Evolutionary conservation across 2,113 vertebrate genomes (phyloP).

Genomic region (Tychaedon coryphoeus): DNA sequence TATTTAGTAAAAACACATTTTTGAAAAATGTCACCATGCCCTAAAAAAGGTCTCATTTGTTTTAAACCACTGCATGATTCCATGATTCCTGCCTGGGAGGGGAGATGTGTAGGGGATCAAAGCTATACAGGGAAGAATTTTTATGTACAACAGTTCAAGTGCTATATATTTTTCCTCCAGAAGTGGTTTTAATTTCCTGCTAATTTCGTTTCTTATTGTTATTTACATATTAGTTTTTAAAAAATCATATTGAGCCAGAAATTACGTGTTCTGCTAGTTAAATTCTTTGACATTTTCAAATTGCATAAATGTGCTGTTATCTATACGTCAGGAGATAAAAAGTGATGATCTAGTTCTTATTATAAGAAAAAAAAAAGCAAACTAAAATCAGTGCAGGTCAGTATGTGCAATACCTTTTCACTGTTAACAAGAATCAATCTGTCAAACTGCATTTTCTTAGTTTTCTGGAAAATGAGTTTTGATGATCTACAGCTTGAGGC

Average conservation of each 20-base stretch:
- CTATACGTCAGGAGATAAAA: not conserved
- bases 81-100: rapidly evolving
- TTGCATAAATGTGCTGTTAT: not conserved
- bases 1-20: not conserved
- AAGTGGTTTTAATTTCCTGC: not conserved
- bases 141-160: not conserved
- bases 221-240: not conserved
- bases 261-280: not conserved
- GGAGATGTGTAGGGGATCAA: rapidly evolving
- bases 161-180: not conserved
- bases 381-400: not conserved
- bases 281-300: not conserved
- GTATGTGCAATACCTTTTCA: not conserved
- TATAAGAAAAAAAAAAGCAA: not conserved
- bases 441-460: not conserved
- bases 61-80: not conserved
- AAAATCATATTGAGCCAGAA: not conserved
- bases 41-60: not conserved
- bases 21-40: not conserved
- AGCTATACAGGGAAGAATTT: not conserved
- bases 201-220: not conserved
- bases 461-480: not conserved
- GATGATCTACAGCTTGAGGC: not conserved
- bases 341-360: not conserved
- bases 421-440: not conserved